A percentile compares a stretch with the other conserved stretches of the same genome.
Conservation (phyloP, 2,888 invertebrate species). For the Falcaria lacertinaria region DNA sequence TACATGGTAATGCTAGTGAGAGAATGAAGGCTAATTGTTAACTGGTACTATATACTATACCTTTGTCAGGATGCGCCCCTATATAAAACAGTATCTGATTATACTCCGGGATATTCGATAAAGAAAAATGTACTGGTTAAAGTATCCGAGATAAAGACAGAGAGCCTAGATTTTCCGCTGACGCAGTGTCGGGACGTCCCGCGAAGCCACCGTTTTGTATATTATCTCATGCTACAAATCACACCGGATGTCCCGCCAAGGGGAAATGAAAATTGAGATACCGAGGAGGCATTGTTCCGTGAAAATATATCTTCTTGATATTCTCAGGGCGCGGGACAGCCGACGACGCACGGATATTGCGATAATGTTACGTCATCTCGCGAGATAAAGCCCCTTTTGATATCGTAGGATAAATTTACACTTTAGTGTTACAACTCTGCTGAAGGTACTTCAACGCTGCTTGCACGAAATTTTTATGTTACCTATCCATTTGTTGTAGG, state of each 20-base stretch:
- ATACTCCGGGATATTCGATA: slow-evolving; percentile 41
- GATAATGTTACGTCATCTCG: slow-evolving; percentile 70
- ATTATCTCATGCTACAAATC: slow-evolving; percentile 77
- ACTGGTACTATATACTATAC: no score
- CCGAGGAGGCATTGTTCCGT: slow-evolving; percentile 76
- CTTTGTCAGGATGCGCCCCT: no score
- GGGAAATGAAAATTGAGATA: slow-evolving; percentile 79
- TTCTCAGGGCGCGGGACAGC: slow-evolving; percentile 66
- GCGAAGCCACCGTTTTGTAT: slow-evolving; percentile 74
- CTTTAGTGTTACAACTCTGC: slow-evolving; percentile 40
- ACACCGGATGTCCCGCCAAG: slow-evolving; percentile 73
- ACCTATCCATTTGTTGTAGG: no score
- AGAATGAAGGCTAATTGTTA: no score
- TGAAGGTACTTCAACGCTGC: slow-evolving; percentile 1
- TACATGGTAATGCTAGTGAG: no score
- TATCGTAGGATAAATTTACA: slow-evolving; percentile 60
- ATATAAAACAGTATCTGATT: no score
- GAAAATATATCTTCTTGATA: slow-evolving; percentile 77
- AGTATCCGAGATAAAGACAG: slow-evolving; percentile 53
- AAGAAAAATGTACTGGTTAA: slow-evolving; percentile 50
- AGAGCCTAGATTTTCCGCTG: slow-evolving; percentile 61
- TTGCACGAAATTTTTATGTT: slow-evolving; percentile 9
- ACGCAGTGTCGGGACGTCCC: slow-evolving; percentile 54
- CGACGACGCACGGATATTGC: slow-evolving; percentile 70
- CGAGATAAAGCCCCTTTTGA: slow-evolving; percentile 64